phyloP scores from a whole-genome alignment of 2,113 vertebrate species.

The Myrmophylax atrothorax region DNA sequence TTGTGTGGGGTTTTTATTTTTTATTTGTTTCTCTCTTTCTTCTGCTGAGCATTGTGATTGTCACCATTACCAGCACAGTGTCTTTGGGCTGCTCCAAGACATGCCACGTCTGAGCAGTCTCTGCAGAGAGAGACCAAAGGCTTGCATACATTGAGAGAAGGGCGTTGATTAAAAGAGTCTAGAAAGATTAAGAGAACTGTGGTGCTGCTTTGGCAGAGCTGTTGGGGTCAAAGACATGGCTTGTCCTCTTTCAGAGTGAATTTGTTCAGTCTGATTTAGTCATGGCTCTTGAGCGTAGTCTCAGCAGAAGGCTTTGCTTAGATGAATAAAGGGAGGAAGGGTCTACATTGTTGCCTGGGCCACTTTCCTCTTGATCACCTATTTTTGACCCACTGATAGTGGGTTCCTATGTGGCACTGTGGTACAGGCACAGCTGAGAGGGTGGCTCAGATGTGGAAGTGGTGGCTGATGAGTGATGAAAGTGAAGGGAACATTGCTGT shows the following conservation, averaged over 20 bases:
- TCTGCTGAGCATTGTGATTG: background rate
- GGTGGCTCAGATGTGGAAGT: background rate
- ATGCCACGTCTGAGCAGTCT: background rate
- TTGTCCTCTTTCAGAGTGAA: background rate
- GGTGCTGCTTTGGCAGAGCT: background rate
- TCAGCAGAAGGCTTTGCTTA: background rate
- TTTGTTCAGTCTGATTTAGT: background rate
- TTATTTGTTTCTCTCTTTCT: background rate
- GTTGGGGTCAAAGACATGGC: background rate
- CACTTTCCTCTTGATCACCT: background rate
- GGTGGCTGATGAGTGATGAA: background rate
- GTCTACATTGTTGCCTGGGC: background rate
- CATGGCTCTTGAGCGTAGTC: fast-evolving
- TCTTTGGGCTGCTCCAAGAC: background rate
- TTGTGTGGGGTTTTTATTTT: background rate
- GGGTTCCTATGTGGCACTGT: background rate
- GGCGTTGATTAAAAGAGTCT: background rate
- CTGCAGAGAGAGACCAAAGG: background rate
- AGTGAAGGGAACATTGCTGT: background rate
- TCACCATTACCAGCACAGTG: background rate
- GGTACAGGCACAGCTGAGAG: background rate
- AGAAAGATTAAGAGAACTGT: background rate
- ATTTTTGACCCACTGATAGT: background rate
- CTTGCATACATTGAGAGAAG: background rate
- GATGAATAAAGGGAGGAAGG: background rate